Evolutionary conservation across 2,113 vertebrate species (phyloP), one percentile per base, ranked within the genome.

Genomic region (Elachura formosa): DNA sequence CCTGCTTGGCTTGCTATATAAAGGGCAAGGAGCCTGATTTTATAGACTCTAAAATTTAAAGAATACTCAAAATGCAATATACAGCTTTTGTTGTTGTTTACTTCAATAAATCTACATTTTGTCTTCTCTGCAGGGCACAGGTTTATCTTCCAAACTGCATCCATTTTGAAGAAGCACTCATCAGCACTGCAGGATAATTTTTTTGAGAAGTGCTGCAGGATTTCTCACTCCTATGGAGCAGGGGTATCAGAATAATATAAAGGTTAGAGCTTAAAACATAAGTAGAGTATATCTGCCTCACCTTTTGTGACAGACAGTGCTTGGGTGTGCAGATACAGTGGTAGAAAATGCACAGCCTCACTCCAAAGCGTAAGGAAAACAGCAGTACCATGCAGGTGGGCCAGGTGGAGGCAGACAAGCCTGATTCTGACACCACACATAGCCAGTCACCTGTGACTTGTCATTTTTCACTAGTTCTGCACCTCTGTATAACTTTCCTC

Each of bases 31-130:
- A 93, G 33, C 22, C 81, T 51, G 54, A 87, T 85, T 94, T 96
- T 95, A 94, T 84, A 89, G 85, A 52, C 63, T 43, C 40, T 88
- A 91, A 88, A 86, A 94, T 90, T 93, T 61, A 94, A 85, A 73
- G 63, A 93, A 72, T 55, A 77, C 82, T 90, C 73, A 85, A 96
- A 96, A 93, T 56, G 31, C 84, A 91, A 94, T 96, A 90, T 67
- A 91, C 40, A 91, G 48, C 33, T 89, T 95, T 89, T 91, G 84
- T 95, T 94, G 45, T 90, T 83, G 68, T 94, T 97, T 87, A 78
- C 75, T 67, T 95, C 95, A 71, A 93, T 94, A 96, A 93, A 96
- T 91, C 91, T 93, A 87, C 84, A 93, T 96, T 97, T 96, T 93
- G 88, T 95, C 84, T 84, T 85, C 91, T 96, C 93, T 85, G 72